Conservation (phyloP, 2,888 invertebrate species). For the Galeopsomyia nigrocyanea region DNA sequence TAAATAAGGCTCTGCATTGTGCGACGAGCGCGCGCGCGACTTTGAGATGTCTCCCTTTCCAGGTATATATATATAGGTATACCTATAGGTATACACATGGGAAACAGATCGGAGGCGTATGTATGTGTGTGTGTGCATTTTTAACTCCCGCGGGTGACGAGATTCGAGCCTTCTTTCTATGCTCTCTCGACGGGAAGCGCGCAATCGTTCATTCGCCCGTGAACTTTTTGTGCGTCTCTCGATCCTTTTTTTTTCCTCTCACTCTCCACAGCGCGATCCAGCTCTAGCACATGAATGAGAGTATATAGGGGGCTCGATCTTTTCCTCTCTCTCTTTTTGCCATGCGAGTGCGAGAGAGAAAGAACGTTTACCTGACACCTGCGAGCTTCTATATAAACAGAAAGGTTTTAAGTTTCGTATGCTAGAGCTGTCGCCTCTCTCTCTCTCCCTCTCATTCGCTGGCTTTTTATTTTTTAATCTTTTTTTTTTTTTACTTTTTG, state of each 20-base stretch:
- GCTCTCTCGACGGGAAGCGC: slow-evolving; percentile 44
- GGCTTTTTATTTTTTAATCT: slow-evolving; percentile 16
- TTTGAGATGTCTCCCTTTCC: slow-evolving; percentile 6
- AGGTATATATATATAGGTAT: background rate
- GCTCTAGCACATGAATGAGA: slow-evolving; percentile 12
- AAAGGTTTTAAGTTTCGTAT: slow-evolving; percentile 46
- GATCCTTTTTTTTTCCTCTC: slow-evolving; percentile 1
- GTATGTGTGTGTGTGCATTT: background rate
- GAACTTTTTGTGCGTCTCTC: slow-evolving; percentile 40
- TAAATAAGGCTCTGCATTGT: slow-evolving; percentile 48
- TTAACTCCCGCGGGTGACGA: slow-evolving; percentile 31
- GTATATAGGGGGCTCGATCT: slow-evolving; percentile 4
- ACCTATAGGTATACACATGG: no score
- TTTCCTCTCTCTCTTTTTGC: slow-evolving; percentile 5
- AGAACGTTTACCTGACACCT: slow-evolving; percentile 45
- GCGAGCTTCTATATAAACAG: slow-evolving; percentile 44
- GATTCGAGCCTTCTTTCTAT: slow-evolving; percentile 30
- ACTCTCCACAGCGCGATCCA: slow-evolving; percentile 6
- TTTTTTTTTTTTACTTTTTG: slow-evolving; percentile 9
- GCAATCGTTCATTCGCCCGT: slow-evolving; percentile 45
- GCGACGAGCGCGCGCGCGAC: slow-evolving; percentile 10
- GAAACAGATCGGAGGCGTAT: background rate
- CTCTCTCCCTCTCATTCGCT: background rate
- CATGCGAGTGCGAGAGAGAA: slow-evolving; percentile 9
- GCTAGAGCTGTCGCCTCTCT: slow-evolving; percentile 10